Evolutionary conservation across 1,140 invertebrate species (phyloP).

Genomic region (Lepidurus packardi): DNA sequence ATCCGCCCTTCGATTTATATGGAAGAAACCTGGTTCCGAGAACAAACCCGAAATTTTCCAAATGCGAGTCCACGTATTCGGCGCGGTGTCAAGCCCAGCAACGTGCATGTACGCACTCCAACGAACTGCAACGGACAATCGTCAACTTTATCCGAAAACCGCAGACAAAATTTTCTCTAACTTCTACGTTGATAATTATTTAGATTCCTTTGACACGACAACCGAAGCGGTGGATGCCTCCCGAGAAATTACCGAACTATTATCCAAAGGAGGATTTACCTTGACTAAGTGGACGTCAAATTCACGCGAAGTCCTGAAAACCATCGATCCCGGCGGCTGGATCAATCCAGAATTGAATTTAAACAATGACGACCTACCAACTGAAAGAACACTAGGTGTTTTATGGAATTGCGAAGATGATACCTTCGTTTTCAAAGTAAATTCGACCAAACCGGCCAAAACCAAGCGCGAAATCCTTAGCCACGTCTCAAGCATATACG

Average conservation of each 20-base stretch:
- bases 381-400: background rate
- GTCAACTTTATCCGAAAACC: slow-evolving; percentile 12
- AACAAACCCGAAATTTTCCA: slow-evolving; percentile 32
- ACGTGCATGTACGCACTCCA: slow-evolving; percentile 35
- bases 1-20: slow-evolving; percentile 33
- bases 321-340: no score
- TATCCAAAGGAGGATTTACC: slow-evolving; percentile 1
- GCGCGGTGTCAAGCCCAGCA: slow-evolving; percentile 36
- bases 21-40: slow-evolving; percentile 8
- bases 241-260: background rate
- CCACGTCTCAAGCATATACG: slow-evolving; percentile 34
- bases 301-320: background rate
- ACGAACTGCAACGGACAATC: slow-evolving; percentile 31
- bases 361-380: background rate
- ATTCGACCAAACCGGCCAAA: background rate
- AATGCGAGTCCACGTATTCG: slow-evolving; percentile 38
- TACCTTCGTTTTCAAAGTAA: background rate
- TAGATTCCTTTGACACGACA: slow-evolving; percentile 28
- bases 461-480: slow-evolving; percentile 36
- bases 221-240: slow-evolving; percentile 29
- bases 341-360: no score
- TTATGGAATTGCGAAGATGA: slow-evolving; percentile 32
- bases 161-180: slow-evolving; percentile 4
- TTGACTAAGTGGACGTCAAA: background rate
- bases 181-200: slow-evolving; percentile 38